Base-by-base conservation (phyloP, 2,888 invertebrate genomes). In the Himalopsyche japonica region DNA sequence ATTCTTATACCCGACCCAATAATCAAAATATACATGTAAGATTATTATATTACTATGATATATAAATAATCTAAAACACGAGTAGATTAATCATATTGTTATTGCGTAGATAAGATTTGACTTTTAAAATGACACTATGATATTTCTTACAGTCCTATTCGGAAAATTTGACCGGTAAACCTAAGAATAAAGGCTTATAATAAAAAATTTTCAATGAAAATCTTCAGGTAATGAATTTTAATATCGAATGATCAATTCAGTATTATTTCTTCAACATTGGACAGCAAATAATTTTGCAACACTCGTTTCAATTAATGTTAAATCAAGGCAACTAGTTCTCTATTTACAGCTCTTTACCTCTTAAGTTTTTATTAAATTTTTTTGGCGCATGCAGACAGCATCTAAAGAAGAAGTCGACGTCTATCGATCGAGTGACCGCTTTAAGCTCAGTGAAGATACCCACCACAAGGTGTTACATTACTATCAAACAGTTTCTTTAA, bases 361-460 rank as follows among this genome's bases (percentile, higher is more conserved):
- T 84, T 37, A 77, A 82, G 12, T 20, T 70, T 80, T 64, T 83
- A 49, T 79, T 37, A 57, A 15, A 79, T 79, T 85, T 85, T 85
- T 85, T 85, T 85, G 85, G 85, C 85, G 85, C 82, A 82, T 78
- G 76, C 85, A 85, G 80, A 85, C 85, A 85, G 83, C 78, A 81
- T 81, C 77, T 85, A 79, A 85, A 49, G 83, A 79, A 77, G 34
- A 77, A 37, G 34, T 43, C 43, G 10, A 77, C 43, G n/a, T 77
- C 24, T n/a, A 34, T 37, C n/a, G n/a, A 30, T 20, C n/a, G 43
- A 47, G 18, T 32, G 76, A 76, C 64, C 76, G 76, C 78, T 49
- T 32, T 77, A 83, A 83, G 83, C 83, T 83, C 83, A 49, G 76
- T 79, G 49, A 79, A 79, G 48, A 49, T 79, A 79, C 48, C 20